Evolutionary conservation across 2,888 invertebrate species (phyloP).

Genomic region (Oxyteleia sp.): DNA sequence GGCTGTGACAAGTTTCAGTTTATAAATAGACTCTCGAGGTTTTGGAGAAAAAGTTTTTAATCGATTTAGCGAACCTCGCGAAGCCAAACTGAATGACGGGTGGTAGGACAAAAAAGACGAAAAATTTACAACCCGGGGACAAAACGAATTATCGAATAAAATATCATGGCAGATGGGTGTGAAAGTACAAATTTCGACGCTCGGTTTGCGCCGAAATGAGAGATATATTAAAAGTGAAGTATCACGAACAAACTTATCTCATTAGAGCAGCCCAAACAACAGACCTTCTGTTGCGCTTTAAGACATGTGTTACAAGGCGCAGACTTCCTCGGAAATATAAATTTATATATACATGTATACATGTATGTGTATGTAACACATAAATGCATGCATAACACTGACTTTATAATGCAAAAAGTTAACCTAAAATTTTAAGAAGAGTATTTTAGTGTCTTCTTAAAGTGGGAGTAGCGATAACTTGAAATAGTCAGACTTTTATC

Average conservation of each 20-base stretch:
- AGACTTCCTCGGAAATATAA: conserved; percentile 7
- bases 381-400: neutral
- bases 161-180: conserved; percentile 25
- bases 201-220: conserved; percentile 42
- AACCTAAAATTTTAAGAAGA: neutral
- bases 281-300: conserved; percentile 33
- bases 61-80: conserved; percentile 29
- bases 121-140: conserved; percentile 7
- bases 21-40: conserved; percentile 47
- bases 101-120: conserved; percentile 26
- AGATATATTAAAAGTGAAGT: conserved; percentile 84
- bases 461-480: too few species aligned
- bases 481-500: too few species aligned
- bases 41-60: conserved; percentile 27
- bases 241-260: conserved; percentile 84
- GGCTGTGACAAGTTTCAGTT: conserved; percentile 38
- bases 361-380: neutral
- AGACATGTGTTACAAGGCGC: conserved; percentile 37
- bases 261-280: conserved; percentile 82
- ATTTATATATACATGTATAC: neutral
- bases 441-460: too few species aligned
- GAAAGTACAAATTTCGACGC: conserved; percentile 39
- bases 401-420: neutral
- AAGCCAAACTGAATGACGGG: conserved; percentile 12
- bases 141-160: conserved; percentile 41